Evolutionary conservation across 2,888 invertebrate species (phyloP).

Genomic region (Rhingia rostrata): DNA sequence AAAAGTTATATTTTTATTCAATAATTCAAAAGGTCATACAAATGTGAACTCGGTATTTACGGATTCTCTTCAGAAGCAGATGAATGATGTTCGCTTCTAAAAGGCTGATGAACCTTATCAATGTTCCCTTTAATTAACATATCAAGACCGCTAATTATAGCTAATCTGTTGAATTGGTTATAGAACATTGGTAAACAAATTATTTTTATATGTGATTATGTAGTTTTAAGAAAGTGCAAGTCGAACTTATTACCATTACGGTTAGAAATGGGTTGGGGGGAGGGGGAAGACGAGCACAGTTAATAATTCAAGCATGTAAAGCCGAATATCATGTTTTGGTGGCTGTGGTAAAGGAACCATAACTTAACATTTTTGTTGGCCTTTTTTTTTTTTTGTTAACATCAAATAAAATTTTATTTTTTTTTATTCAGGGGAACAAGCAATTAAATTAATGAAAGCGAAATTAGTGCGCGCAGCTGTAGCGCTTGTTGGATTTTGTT

Average conservation of each 20-base stretch:
- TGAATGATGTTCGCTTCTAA: neutral
- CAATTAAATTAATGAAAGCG: conserved; percentile 60
- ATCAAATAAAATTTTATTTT: conserved; percentile 13
- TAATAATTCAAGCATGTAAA: neutral
- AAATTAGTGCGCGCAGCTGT: conserved; percentile 35
- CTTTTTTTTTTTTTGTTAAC: conserved; percentile 4
- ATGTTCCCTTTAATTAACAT: conserved; percentile 17
- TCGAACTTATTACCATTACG: conserved; percentile 18
- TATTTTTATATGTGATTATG: conserved; percentile 6
- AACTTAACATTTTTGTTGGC: conserved; percentile 7
- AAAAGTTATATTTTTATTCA: conserved; percentile 2
- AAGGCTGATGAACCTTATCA: conserved; percentile 4
- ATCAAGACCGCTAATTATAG: neutral
- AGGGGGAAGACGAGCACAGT: neutral
- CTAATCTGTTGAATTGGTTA: neutral
- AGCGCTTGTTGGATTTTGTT: conserved; percentile 33
- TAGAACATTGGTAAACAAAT: conserved; percentile 6
- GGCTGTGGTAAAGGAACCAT: conserved; percentile 35
- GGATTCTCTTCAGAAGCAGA: neutral
- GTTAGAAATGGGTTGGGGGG: neutral
- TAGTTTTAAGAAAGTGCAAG: conserved; percentile 38
- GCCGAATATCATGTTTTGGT: conserved; percentile 20
- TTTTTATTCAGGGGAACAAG: conserved; percentile 10
- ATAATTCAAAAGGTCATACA: conserved; percentile 29
- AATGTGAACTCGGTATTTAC: neutral